These are phyloP conservation scores for Leptinotarsa defecta DNA, from an alignment of 1,140 invertebrate species.

Conservation along the genomic window DNA sequence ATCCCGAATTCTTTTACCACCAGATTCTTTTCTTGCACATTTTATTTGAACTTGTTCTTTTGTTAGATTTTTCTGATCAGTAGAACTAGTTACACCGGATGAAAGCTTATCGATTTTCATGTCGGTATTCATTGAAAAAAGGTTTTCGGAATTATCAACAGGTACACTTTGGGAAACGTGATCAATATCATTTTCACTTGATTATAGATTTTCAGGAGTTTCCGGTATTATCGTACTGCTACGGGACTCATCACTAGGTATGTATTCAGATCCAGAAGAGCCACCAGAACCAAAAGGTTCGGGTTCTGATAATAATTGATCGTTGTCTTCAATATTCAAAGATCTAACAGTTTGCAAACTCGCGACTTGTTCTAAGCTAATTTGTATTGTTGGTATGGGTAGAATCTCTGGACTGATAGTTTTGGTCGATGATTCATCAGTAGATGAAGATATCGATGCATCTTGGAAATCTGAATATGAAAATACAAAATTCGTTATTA, in stretches of 20 bases:
- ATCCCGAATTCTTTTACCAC: conserved; percentile 25
- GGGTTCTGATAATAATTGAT: conserved; percentile 15
- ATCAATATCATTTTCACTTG: conserved; percentile 6
- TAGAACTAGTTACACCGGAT: conserved; percentile 16
- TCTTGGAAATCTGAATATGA: conserved; percentile 25
- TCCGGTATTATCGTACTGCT: conserved; percentile 18
- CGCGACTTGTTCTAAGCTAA: conserved; percentile 11
- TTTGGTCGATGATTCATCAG: not conserved
- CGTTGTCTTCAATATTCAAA: conserved; percentile 9
- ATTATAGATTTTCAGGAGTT: conserved; percentile 17
- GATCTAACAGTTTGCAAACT: conserved; percentile 16
- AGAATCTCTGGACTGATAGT: conserved; percentile 12
- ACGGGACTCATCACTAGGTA: conserved; percentile 24
- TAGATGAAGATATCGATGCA: conserved; percentile 14
- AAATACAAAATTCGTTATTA: not conserved
- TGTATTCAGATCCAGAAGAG: conserved; percentile 19
- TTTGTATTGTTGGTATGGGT: conserved; percentile 10
- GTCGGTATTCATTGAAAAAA: conserved; percentile 15
- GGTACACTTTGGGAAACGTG: conserved; percentile 18
- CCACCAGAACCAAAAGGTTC: conserved; percentile 25
- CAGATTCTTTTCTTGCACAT: conserved; percentile 17
- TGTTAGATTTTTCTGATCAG: conserved; percentile 7
- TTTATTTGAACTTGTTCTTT: conserved; percentile 18
- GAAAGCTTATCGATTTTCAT: not conserved
- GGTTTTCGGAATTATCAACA: conserved; percentile 5